Evolutionary conservation across 1,140 invertebrate genomes (phyloP).

Genomic region (Lepidurus couesii): DNA sequence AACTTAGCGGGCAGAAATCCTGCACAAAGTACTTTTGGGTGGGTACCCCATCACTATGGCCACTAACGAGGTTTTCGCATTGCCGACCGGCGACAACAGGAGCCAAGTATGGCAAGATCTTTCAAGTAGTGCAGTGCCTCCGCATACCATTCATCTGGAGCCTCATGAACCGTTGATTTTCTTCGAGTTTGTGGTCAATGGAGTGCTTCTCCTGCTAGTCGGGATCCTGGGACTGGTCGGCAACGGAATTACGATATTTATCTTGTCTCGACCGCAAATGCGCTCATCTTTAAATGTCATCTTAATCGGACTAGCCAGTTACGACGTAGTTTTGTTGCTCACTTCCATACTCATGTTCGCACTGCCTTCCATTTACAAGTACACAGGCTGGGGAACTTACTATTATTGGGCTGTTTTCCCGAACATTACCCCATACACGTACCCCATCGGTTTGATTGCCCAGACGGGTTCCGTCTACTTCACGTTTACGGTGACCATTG

Average conservation of each 20-base stretch:
- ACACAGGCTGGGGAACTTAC: slow-evolving; percentile 63
- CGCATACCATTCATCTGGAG: not conserved
- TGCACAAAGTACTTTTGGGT: not conserved
- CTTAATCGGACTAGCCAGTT: slow-evolving; percentile 76
- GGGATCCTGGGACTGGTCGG: slow-evolving; percentile 79
- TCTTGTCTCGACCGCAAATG: slow-evolving; percentile 86
- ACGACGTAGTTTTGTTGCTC: slow-evolving; percentile 81
- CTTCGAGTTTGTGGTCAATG: slow-evolving; percentile 75
- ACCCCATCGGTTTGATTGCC: slow-evolving; percentile 77
- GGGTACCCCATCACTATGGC: not conserved
- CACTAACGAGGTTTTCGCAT: not conserved
- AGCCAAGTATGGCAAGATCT: not conserved
- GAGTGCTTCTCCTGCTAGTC: slow-evolving; percentile 72
- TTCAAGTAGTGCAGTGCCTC: not conserved
- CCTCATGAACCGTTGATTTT: slow-evolving; percentile 38
- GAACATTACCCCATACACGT: slow-evolving; percentile 71
- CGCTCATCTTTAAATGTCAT: slow-evolving; percentile 89
- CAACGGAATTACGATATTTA: slow-evolving; percentile 82
- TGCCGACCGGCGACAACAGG: not conserved
- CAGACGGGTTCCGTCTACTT: slow-evolving; percentile 71
- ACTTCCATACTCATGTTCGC: slow-evolving; percentile 82
- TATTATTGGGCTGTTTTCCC: slow-evolving; percentile 72
- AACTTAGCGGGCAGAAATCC: not conserved
- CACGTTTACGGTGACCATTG: slow-evolving; percentile 89
- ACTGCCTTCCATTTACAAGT: slow-evolving; percentile 72